These are phyloP conservation scores for Porites cylindrica DNA, from an alignment of 92 coral and sea anemone species.

Conservation along the genomic window DNA sequence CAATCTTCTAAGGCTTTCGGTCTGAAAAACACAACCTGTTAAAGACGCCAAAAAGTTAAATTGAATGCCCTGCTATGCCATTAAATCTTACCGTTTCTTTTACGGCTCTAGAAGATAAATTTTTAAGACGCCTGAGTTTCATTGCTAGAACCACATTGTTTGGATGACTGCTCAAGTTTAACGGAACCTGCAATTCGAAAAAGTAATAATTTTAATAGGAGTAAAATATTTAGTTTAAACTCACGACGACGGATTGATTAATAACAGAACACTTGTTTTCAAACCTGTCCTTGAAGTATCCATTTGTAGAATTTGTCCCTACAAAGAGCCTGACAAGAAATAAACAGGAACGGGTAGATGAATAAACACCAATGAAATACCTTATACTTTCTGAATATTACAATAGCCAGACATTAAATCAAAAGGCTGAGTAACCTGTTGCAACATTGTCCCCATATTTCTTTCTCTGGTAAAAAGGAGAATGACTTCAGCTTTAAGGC, in stretches of 20 bases:
- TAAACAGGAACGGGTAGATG: not conserved
- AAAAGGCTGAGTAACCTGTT: not conserved
- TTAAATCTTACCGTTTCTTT: not conserved
- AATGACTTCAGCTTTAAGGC: conserved; percentile 36
- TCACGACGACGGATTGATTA: too few species aligned
- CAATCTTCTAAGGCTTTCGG: too few species aligned
- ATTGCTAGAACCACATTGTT: conserved; percentile 1
- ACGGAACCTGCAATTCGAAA: not conserved
- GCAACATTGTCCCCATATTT: not conserved
- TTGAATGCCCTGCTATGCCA: not conserved
- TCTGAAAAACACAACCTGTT: too few species aligned
- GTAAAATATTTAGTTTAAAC: too few species aligned
- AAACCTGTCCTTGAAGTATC: conserved; percentile 27
- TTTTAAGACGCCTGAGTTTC: not conserved
- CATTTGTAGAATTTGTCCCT: not conserved
- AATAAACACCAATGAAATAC: not conserved
- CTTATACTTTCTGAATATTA: not conserved
- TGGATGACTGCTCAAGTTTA: not conserved
- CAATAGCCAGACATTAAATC: not conserved
- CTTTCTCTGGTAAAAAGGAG: conserved; percentile 34
- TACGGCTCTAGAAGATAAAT: not conserved
- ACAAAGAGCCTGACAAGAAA: conserved; percentile 6
- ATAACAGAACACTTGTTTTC: not conserved
- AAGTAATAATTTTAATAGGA: too few species aligned
- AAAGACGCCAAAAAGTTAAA: too few species aligned